Evolutionary conservation across 2,888 invertebrate genomes (phyloP).

Genomic region (Andrena haemorrhoa): DNA sequence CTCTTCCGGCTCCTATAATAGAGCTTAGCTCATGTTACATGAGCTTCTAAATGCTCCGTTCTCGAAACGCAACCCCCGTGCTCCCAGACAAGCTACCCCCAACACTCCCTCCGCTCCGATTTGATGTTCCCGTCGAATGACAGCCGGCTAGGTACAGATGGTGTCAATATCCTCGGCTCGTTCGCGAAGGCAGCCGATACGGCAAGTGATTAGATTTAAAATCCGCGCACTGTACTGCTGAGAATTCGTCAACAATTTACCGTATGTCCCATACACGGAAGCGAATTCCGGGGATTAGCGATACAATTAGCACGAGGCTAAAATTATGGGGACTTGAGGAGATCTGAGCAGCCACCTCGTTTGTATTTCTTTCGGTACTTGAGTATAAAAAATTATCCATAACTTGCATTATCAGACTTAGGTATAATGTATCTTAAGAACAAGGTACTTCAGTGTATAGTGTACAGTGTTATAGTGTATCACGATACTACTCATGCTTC

Average conservation of each 20-base stretch:
- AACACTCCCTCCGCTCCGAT: slow-evolving; percentile 3
- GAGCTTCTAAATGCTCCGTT: slow-evolving; percentile 62
- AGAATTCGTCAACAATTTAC: slow-evolving; percentile 33
- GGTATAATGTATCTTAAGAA: too few species aligned
- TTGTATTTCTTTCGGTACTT: too few species aligned
- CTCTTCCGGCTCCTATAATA: slow-evolving; percentile 5
- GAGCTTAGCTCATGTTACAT: slow-evolving; percentile 61
- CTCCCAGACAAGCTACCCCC: slow-evolving; percentile 23
- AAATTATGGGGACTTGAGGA: too few species aligned
- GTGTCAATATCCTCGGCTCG: slow-evolving; percentile 39
- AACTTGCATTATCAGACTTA: too few species aligned
- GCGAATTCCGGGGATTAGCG: slow-evolving; percentile 8
- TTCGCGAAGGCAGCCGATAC: slow-evolving; percentile 20
- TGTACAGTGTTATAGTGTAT: too few species aligned
- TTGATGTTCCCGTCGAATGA: slow-evolving; percentile 48
- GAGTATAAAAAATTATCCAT: too few species aligned
- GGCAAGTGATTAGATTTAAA: slow-evolving; percentile 20
- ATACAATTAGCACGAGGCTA: neutral
- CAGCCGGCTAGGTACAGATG: slow-evolving; percentile 35
- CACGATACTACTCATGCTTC: too few species aligned
- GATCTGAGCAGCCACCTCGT: too few species aligned
- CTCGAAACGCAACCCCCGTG: slow-evolving; percentile 27
- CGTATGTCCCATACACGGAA: neutral
- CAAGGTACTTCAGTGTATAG: too few species aligned
- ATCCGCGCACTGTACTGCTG: neutral